Evolutionary conservation across 2,113 vertebrate genomes (phyloP).

Genomic region (Amia ocellicauda): DNA sequence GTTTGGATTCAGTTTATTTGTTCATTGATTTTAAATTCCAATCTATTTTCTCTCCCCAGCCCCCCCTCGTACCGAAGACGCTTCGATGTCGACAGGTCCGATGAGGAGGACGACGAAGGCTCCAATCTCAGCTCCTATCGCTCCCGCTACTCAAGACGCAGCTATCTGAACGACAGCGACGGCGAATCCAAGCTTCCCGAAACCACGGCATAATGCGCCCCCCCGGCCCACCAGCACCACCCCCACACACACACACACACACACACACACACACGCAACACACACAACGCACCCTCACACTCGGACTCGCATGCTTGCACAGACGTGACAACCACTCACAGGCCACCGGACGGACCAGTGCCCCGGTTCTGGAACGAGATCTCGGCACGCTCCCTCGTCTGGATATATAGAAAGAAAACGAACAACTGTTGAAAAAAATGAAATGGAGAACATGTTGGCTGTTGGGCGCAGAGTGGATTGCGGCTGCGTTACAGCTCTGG

Average conservation of each 20-base stretch:
- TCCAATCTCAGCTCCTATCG: constrained; percentile 51
- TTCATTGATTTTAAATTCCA: neutral
- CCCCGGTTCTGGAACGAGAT: too few species aligned
- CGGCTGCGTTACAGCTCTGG: too few species aligned
- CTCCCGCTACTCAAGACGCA: constrained; percentile 57
- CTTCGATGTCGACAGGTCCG: constrained; percentile 70
- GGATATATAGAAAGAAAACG: too few species aligned
- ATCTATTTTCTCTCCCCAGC: constrained; percentile 58
- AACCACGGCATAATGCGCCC: constrained; percentile 40
- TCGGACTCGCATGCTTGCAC: neutral
- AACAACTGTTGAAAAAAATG: too few species aligned
- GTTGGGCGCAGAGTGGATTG: too few species aligned
- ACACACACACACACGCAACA: constrained; percentile 21
- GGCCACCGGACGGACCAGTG: too few species aligned
- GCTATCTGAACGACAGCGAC: constrained; percentile 71
- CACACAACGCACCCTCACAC: neutral
- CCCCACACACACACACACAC: neutral
- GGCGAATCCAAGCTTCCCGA: constrained; percentile 66
- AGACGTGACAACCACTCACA: neutral
- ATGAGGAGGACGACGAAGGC: constrained; percentile 76
- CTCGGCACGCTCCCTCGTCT: too few species aligned
- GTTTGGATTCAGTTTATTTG: too few species aligned
- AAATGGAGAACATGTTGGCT: too few species aligned
- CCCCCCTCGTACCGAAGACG: constrained; percentile 70
- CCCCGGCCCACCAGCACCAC: constrained; percentile 30